phyloP scores from a whole-genome alignment of 2,888 invertebrate genomes.

The Aphrophora alni region DNA sequence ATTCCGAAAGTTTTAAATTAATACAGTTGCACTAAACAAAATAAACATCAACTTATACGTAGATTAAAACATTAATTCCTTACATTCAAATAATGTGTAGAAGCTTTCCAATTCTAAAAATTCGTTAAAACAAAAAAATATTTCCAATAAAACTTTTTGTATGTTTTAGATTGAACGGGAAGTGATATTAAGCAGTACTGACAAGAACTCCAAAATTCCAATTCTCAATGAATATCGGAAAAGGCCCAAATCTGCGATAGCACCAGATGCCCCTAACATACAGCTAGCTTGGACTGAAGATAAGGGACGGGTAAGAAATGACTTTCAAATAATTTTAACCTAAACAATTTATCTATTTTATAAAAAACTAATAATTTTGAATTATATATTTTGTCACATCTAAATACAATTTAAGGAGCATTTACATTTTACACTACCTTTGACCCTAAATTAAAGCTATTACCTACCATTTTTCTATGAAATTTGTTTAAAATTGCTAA shows the following conservation, averaged over 20 bases:
- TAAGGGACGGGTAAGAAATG: slow-evolving; percentile 54
- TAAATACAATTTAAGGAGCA: too few species aligned
- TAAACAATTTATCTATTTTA: too few species aligned
- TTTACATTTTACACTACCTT: too few species aligned
- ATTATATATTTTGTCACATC: too few species aligned
- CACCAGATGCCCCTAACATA: slow-evolving; percentile 78
- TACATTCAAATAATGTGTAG: background rate
- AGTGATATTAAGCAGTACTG: slow-evolving; percentile 73
- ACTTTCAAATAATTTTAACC: background rate
- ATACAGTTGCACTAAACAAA: too few species aligned
- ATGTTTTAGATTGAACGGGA: slow-evolving; percentile 76
- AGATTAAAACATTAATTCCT: too few species aligned
- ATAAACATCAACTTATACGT: too few species aligned
- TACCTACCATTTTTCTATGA: too few species aligned
- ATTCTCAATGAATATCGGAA: slow-evolving; percentile 76
- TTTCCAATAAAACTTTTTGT: slow-evolving; percentile 8
- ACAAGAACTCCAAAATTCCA: slow-evolving; percentile 80
- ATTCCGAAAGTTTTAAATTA: too few species aligned
- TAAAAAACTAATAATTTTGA: too few species aligned
- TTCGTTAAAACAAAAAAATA: background rate
- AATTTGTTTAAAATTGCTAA: too few species aligned
- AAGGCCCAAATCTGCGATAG: slow-evolving; percentile 67
- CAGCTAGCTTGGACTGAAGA: slow-evolving; percentile 71
- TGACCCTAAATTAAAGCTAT: too few species aligned
- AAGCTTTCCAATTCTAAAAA: background rate